Evolutionary conservation across 1,140 invertebrate genomes (phyloP).

Genomic region (Pomacea maculata): DNA sequence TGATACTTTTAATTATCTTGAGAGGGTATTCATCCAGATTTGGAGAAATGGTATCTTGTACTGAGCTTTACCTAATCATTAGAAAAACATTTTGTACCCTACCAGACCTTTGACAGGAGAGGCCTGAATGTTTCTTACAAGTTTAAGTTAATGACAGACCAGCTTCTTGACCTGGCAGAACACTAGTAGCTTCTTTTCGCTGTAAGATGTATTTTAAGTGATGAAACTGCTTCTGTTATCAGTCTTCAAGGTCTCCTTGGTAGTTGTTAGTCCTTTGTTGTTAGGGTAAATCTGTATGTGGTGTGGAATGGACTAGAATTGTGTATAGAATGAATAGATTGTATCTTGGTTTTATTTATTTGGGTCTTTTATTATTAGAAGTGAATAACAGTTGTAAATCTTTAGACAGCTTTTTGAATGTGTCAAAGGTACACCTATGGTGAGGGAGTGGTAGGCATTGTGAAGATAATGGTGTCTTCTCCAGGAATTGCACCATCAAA

Average conservation of each 20-base stretch:
- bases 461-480: neutral
- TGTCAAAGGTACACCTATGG: constrained; percentile 3
- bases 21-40: no score
- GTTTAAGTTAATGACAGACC: no score
- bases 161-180: no score
- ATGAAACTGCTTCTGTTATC: neutral
- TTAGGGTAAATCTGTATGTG: neutral
- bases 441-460: neutral
- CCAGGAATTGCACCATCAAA: no score
- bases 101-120: no score
- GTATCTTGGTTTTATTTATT: neutral
- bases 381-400: neutral
- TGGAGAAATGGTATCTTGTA: no score
- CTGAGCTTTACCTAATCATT: no score
- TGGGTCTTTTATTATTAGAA: neutral
- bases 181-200: no score
- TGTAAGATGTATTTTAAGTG: no score
- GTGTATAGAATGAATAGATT: neutral
- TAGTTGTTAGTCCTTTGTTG: neutral
- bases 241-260: neutral
- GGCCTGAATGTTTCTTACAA: no score
- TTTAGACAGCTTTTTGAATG: neutral
- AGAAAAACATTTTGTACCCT: no score
- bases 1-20: no score
- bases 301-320: neutral